Conservation (phyloP, 2,888 invertebrate species). For the Brenthis ino region DNA sequence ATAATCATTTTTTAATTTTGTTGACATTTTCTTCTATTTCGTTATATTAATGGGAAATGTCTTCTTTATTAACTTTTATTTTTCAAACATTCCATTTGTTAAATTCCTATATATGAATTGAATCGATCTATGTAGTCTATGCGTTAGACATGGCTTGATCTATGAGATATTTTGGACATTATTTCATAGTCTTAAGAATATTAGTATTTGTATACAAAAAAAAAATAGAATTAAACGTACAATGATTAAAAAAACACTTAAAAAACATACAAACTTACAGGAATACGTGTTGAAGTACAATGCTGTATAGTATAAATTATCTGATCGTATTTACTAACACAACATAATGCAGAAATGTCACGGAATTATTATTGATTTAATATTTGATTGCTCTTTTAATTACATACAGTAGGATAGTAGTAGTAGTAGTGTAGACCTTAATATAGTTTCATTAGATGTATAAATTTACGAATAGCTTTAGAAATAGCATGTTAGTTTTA, state of each 20-base stretch:
- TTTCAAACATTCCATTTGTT: no score
- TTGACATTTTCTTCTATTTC: neutral
- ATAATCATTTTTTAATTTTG: neutral
- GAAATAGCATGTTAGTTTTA: constrained; percentile 1
- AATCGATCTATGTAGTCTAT: no score
- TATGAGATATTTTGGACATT: no score
- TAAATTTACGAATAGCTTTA: neutral
- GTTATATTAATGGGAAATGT: neutral
- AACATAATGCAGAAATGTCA: neutral
- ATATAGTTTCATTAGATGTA: neutral
- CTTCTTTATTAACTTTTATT: no score
- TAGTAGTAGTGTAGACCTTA: neutral
- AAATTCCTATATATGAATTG: no score
- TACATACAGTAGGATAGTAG: neutral
- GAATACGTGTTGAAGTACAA: neutral
- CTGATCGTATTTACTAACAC: neutral
- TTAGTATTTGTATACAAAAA: no score
- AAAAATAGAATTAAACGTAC: neutral
- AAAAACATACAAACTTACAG: neutral
- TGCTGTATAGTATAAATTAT: neutral
- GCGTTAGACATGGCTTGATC: no score
- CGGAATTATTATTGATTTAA: neutral
- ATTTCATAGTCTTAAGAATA: no score
- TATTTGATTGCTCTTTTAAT: constrained; percentile 2
- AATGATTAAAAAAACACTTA: neutral